Base-by-base conservation (phyloP, 1,140 invertebrate species). In the Solenopsis invicta region DNA sequence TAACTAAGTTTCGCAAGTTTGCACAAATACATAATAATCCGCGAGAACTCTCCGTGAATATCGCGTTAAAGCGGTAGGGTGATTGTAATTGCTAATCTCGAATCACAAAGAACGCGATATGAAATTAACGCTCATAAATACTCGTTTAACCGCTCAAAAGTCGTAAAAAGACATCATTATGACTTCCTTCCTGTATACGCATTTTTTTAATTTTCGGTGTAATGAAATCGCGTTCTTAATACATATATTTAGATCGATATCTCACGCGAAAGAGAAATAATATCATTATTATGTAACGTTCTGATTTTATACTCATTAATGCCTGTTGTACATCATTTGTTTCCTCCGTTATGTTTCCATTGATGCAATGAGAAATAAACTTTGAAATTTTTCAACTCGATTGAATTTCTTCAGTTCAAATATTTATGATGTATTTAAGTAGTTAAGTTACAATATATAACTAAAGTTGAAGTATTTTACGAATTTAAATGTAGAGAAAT, bases 11-110 rank as follows among this genome's bases (percentile, higher is more conserved):
- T 48, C 54, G n/a, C 69, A 75, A 75, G 80, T 84, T 84, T 84
- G 80, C 80, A 84, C 80, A 84, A 84, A 84, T 84, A 84, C 69
- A 84, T 84, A 61, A 84, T 84, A 74, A 84, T 84, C 69, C 54
- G 48, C 54, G 80, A 61, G 69, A 61, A 84, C 54, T 84, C 54
- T 62, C 69, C 12, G 67, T 21, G 76, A 54, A 72, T 82, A 80
- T 80, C 62, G 62, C 37, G 77, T 84, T 75, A 75, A 84, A 64
- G 54, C 54, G 80, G 69, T 37, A 41, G 80, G 54, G 69, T 29
- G 69, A 84, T 84, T 84, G 69, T 84, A 84, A 84, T 75, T 84
- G 54, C 80, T 75, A 84, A 84, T 84, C 69, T 61, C 10, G 54
- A 61, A 64, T 84, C 69, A 21, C 77, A 81, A 81, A 69, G 48